These are phyloP conservation scores for Dryomyza anilis DNA, from an alignment of 2,888 invertebrate species.

Conservation along the genomic window DNA sequence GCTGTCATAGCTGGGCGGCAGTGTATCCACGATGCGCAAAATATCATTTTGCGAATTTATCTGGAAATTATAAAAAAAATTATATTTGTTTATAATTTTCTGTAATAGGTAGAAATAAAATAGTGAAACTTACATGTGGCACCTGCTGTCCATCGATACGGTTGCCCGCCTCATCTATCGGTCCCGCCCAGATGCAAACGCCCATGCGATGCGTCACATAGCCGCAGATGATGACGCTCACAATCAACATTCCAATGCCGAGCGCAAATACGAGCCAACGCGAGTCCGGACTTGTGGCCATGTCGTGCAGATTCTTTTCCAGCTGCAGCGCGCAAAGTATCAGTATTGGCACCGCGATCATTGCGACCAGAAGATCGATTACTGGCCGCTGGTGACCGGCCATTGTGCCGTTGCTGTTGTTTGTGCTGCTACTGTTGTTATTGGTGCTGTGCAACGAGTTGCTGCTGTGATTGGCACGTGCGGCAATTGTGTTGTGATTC, in stretches of 20 bases:
- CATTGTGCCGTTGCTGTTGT: constrained; percentile 20
- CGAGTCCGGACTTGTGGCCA: constrained; percentile 54
- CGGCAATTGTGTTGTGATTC: constrained; percentile 50
- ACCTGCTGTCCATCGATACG: constrained; percentile 42
- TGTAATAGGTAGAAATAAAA: not conserved
- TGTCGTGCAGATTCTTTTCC: constrained; percentile 60
- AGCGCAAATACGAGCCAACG: constrained; percentile 61
- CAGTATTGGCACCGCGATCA: constrained; percentile 60
- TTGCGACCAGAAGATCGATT: constrained; percentile 60
- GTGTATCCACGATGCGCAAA: constrained; percentile 55
- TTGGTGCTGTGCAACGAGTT: constrained; percentile 29
- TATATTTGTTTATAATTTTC: not conserved
- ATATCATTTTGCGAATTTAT: constrained; percentile 60
- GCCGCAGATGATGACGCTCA: constrained; percentile 60
- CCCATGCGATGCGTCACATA: constrained; percentile 63
- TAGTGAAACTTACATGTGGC: constrained; percentile 51
- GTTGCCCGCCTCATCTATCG: constrained; percentile 56
- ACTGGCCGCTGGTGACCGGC: constrained; percentile 54
- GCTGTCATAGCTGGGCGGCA: constrained; percentile 62
- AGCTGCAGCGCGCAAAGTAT: constrained; percentile 60
- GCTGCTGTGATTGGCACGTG: constrained; percentile 41
- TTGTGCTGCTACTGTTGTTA: constrained; percentile 33
- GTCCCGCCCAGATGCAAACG: constrained; percentile 61
- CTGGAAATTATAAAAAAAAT: constrained; percentile 37
- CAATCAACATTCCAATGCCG: constrained; percentile 59